Percentiles rank a stretch among this genome's conserved stretches.
These are phyloP conservation scores for Omphaloscelis lunosa DNA, from an alignment of 2,888 invertebrate genomes.

Conservation along the genomic window DNA sequence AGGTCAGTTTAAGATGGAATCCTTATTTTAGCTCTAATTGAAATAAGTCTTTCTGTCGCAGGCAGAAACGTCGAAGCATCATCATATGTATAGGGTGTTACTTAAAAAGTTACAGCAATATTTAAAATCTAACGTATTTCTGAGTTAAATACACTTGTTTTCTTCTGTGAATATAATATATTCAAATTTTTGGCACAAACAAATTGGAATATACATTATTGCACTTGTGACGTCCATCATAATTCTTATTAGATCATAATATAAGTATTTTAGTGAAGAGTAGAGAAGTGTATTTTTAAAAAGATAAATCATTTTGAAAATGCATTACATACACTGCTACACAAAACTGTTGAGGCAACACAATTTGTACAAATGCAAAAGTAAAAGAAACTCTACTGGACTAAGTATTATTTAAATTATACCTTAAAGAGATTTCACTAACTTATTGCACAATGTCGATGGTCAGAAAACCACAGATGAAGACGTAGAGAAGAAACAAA, in stretches of 20 bases:
- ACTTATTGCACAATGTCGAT: background rate
- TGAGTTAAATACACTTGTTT: background rate
- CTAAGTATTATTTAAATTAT: background rate
- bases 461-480: background rate
- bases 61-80: background rate
- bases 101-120: background rate
- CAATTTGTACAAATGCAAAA: background rate
- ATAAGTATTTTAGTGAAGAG: slow-evolving; percentile 22
- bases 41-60: background rate
- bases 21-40: background rate
- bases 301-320: slow-evolving; percentile 1
- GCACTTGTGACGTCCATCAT: slow-evolving; percentile 1
- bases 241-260: slow-evolving; percentile 1
- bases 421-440: background rate
- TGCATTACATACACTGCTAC: background rate
- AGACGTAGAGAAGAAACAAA: background rate
- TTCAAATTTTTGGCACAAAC: slow-evolving; percentile 9
- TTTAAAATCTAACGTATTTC: background rate
- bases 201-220: slow-evolving; percentile 2
- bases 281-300: background rate
- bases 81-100: background rate
- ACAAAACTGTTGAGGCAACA: background rate
- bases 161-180: slow-evolving; percentile 1
- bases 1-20: slow-evolving; percentile 89
- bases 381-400: background rate